Evolutionary conservation across 1,140 invertebrate species (phyloP), one percentile per base, ranked within the genome.

Genomic region (Drosophila lowei): DNA sequence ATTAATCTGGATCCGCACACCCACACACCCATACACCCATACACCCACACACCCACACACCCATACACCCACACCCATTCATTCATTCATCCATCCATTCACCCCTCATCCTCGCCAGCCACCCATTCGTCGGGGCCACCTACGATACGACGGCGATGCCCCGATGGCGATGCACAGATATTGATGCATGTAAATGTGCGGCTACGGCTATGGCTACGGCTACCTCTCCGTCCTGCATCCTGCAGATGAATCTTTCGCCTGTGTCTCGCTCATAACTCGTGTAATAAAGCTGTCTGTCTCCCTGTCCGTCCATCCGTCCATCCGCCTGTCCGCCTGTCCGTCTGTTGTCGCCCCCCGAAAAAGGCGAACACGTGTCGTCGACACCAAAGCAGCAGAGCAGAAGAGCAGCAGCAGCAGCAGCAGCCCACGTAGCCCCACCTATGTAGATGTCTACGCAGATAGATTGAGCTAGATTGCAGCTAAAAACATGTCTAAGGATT

Each of bases 351-450:
- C 52, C 55, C 23, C 38, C 52, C 65, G 18, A 68, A 68, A 53
- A 56, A 68, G 63, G 77, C 70, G 72, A 78, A 89, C 84, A 89
- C 85, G 79, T 84, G 85, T 89, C 66, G 66, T 77, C 79, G 70
- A 62, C 79, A 77, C 68, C 64, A 58, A 55, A 65, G 79, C 79
- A 86, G 50, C 76, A 46, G 8, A 44, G 38, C 63, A 67, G 25
- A 28, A 55, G 15, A 65, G 59, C 46, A 50, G 13, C 28, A 64
- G 59, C 65, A 47, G 62, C 54, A 66, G 50, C 65, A 68, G 53
- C 65, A 25, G 63, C 66, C 66, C 66, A 70, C 66, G 66, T 70
- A 68, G 66, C 66, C 66, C 66, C 66, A 70, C 66, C 66, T 70
- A 68, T 70, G 46, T 38, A 49, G 66, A 70, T 70, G 66, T 70